Base-by-base conservation (phyloP, 2,888 invertebrate genomes). In the Metallyticus violacea region DNA sequence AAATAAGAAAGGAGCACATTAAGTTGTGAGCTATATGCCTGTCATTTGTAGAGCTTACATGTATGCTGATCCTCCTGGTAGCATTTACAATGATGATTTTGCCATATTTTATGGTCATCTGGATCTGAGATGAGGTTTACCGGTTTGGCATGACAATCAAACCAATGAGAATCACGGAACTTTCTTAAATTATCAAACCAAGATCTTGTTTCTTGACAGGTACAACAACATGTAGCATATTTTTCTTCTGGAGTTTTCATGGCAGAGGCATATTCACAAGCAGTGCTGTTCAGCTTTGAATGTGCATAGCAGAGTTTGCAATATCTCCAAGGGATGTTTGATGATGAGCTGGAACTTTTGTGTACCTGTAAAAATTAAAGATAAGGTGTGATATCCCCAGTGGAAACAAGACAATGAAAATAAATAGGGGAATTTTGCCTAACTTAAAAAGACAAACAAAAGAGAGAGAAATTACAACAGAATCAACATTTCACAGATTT, bases 91-190 rank as follows among this genome's bases (percentile, higher is more conserved):
- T 62, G 40, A 62, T 62, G 40, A 62, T 62, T 62, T 15, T 62
- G 15, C 22, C 9, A 62, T 62, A 62, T 62, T 22, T 22, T 62
- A 62, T 62, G 40, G 9, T 62, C 40, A 15, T 62, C 22, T 15
- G 40, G 1, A 62, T 62, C 40, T 15, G 22, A 62, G 15, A 3
- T 2, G 7, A 26, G 28, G 22, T 40, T 26, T n/a, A 29, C n/a
- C 0, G 87, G 87, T 40, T 86, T 62, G 26, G 88, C 86, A 76
- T 88, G 88, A 80, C 88, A 88, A 78, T 88, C 88, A 79, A 84
- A 86, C 87, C 87, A 88, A 30, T 88, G 87, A 25, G 83, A 82
- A 25, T 85, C 81, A 26, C 88, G 84, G 81, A 87, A 88, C 3
- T 88, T 77, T n/a, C 87, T 88, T 26, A 88, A 26, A 40, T 87